These are phyloP conservation scores for Cantharis lateralis DNA, from an alignment of 2,888 invertebrate species.

Conservation along the genomic window DNA sequence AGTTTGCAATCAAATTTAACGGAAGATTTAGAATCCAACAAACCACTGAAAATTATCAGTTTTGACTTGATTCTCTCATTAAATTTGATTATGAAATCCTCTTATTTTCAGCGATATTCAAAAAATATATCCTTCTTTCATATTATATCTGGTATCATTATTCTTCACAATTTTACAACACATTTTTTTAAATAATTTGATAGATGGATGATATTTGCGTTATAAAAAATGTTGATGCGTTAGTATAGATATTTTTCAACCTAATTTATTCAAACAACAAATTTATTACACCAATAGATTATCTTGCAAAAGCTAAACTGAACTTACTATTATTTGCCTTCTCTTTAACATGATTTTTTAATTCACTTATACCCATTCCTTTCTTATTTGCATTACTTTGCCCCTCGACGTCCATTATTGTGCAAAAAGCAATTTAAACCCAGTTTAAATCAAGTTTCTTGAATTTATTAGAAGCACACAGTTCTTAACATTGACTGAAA, in stretches of 20 bases:
- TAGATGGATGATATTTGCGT: not conserved
- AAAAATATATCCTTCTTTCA: not conserved
- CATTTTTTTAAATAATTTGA: not conserved
- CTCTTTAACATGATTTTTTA: constrained; percentile 12
- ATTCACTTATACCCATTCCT: not conserved
- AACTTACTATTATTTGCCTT: constrained; percentile 17
- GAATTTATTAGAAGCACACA: not conserved
- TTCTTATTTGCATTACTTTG: constrained; percentile 44
- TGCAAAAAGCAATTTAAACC: not conserved
- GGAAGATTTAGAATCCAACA: too few species aligned
- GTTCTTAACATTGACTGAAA: not conserved
- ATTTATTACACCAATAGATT: not conserved
- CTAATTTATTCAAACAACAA: not conserved
- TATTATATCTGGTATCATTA: not conserved
- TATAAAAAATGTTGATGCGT: not conserved
- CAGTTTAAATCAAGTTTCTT: not conserved
- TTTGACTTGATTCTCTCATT: too few species aligned
- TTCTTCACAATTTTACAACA: not conserved
- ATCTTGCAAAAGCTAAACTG: not conserved
- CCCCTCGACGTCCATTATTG: constrained; percentile 68
- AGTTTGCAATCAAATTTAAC: too few species aligned
- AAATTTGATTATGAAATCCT: too few species aligned
- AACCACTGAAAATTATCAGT: too few species aligned
- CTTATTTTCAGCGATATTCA: not conserved
- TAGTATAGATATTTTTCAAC: not conserved